Base-by-base conservation (phyloP, 2,113 vertebrate species). In the Boleophthalmus pectinirostris region DNA sequence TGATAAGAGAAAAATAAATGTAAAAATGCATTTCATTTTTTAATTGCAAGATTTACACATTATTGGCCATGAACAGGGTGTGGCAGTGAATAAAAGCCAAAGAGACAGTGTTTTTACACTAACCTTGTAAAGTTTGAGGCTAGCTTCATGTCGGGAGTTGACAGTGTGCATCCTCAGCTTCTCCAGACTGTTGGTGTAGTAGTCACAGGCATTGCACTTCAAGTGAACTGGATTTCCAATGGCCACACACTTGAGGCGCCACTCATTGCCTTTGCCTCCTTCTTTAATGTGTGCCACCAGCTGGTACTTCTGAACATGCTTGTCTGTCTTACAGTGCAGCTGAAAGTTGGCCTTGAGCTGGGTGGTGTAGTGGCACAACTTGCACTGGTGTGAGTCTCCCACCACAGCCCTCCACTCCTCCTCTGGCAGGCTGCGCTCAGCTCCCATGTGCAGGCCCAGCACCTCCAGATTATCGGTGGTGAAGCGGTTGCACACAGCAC, bases 311-410 rank as follows among this genome's bases (percentile, higher is more conserved):
- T 98, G 97, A 80, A 99, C 95, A 0, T 99, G 98, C 90, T 99
- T 99, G 93, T 99, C 98, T 0, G 97, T 99, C 94, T 99, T 99
- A 84, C 97, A 99, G 91, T 99, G 98, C 73, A 99, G 95, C 90
- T 99, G 98, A 91, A 99, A 99, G 93, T 99, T 99, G 85, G 98
- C 97, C 93, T 98, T 98, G 77, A 99, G 96, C 90, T 98, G 98
- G 0, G 98, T 99, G 91, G 97, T 98, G 91, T 99, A 99, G 85
- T 95, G 97, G 92, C 98, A 99, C 80, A 99, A 85, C 92, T 97
- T 97, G 92, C 98, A 99, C 93, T 98, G 97, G 91, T 98, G 97
- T 0, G 96, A 96, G 93, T 99, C 98, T 33, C 97, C 97, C 93
- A 96, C 93, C 85, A 95, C 94, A 0, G 96, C 96, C 64, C 96